Evolutionary conservation across 2,888 invertebrate genomes (phyloP).

Genomic region (Drosophila fulvimacula): DNA sequence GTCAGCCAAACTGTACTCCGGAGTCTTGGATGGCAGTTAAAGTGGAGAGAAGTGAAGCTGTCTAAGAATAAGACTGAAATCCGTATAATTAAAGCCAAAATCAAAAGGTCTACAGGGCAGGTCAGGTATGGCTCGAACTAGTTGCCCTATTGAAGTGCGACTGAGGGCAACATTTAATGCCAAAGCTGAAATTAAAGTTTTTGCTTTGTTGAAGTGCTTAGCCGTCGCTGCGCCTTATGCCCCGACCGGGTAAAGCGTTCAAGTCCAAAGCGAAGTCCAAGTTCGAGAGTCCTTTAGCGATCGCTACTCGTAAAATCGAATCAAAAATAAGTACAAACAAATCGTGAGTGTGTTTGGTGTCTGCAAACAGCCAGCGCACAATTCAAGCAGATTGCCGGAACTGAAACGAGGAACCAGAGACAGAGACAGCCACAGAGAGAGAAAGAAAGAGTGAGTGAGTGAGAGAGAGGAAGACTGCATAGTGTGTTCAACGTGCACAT

Average conservation of each 20-base stretch:
- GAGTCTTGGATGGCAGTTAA: neutral
- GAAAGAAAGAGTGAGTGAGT: neutral
- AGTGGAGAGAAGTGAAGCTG: neutral
- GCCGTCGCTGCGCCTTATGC: neutral
- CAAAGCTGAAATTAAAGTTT: neutral
- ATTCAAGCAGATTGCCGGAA: constrained; percentile 54
- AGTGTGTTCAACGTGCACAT: constrained; percentile 58
- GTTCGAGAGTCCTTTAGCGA: constrained; percentile 32
- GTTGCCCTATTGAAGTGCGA: neutral
- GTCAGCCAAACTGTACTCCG: neutral
- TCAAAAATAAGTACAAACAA: constrained; percentile 67
- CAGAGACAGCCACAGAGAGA: neutral
- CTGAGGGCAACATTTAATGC: neutral
- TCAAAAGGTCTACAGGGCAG: neutral
- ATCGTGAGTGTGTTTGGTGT: constrained; percentile 68
- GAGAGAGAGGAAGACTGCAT: constrained; percentile 10
- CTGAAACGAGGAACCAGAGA: constrained; percentile 17
- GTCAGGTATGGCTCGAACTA: neutral
- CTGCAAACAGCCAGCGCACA: constrained; percentile 55
- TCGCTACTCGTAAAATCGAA: constrained; percentile 58
- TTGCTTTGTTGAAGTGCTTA: constrained; percentile 7
- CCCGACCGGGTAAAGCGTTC: neutral
- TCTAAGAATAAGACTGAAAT: neutral
- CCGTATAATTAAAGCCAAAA: constrained; percentile 1
- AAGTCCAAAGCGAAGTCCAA: constrained; percentile 11